Percentiles rank a stretch among this genome's conserved stretches.
Conservation (phyloP, 2,888 invertebrate species). For the Eupithecia tripunctaria region DNA sequence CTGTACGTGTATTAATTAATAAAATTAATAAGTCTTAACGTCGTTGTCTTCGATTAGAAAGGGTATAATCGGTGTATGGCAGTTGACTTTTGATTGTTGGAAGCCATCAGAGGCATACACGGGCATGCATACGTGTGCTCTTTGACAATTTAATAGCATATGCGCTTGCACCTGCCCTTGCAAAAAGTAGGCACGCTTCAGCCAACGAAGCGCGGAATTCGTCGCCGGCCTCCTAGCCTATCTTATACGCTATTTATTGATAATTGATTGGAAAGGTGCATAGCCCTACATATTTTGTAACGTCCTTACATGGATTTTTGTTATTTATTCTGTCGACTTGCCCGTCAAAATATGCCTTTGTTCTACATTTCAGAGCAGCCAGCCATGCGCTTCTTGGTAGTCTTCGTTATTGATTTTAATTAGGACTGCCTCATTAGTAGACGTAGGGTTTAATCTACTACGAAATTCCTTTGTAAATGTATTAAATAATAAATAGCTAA, state of each 20-base stretch:
- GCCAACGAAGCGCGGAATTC: constrained; percentile 80
- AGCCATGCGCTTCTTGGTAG: constrained; percentile 12
- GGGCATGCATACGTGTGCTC: constrained; percentile 71
- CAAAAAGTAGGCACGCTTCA: constrained; percentile 82
- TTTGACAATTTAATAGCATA: constrained; percentile 85
- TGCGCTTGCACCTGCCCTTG: constrained; percentile 80
- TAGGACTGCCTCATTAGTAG: background rate
- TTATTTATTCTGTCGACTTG: constrained; percentile 32
- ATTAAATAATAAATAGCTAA: background rate
- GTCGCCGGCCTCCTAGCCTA: constrained; percentile 76
- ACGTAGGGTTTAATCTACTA: background rate
- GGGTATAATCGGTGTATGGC: constrained; percentile 37
- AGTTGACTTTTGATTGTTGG: constrained; percentile 75
- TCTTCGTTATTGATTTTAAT: constrained; percentile 6
- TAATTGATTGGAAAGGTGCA: constrained; percentile 83
- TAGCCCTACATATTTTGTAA: constrained; percentile 65
- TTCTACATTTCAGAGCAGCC: constrained; percentile 23
- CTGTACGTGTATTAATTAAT: background rate
- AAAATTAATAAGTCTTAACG: background rate
- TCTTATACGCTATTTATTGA: constrained; percentile 81
- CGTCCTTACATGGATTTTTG: constrained; percentile 61
- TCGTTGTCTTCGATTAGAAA: constrained; percentile 10
- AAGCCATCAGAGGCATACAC: constrained; percentile 66
- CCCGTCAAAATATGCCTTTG: constrained; percentile 32
- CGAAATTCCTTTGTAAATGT: background rate